phyloP scores from a whole-genome alignment of 2,113 vertebrate species.

The Abramis brama region DNA sequence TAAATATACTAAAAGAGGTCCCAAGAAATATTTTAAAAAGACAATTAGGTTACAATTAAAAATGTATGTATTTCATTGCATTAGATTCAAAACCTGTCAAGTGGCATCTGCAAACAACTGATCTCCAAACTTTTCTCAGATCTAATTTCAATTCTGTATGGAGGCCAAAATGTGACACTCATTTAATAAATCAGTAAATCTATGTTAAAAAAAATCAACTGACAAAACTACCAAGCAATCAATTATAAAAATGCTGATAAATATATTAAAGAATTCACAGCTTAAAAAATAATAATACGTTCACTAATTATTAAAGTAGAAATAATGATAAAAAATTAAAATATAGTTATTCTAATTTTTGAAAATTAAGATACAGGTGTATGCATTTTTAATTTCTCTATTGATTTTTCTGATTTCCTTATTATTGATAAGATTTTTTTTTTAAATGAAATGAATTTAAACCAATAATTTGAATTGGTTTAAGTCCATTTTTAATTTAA shows the following conservation, averaged over 20 bases:
- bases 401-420: background rate
- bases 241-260: background rate
- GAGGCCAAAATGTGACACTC: background rate
- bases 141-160: background rate
- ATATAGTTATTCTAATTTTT: background rate
- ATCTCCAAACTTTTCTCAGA: background rate
- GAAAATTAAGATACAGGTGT: background rate
- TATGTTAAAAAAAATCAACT: background rate
- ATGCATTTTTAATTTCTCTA: background rate
- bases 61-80: background rate
- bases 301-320: background rate
- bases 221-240: background rate
- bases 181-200: background rate
- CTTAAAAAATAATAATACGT: background rate
- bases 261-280: background rate
- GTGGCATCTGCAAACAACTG: background rate
- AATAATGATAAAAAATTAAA: background rate
- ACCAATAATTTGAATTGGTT: background rate
- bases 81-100: background rate
- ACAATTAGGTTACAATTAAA: background rate
- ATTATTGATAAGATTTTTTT: background rate
- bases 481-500: background rate
- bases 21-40: background rate
- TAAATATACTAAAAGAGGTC: background rate
- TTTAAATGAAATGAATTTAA: background rate